Conservation (phyloP, 2,888 invertebrate genomes). For the Coremacera marginata region DNA sequence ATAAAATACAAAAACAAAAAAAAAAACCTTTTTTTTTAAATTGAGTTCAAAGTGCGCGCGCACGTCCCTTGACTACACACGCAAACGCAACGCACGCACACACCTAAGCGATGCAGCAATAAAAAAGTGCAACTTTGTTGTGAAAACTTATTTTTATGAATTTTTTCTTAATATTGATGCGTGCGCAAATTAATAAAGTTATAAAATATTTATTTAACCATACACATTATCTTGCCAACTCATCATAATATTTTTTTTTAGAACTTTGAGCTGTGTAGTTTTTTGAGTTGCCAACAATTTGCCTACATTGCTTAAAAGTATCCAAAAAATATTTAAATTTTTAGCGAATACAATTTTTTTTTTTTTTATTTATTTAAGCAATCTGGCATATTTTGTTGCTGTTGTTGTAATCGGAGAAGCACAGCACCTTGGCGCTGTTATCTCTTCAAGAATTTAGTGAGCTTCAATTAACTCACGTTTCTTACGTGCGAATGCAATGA, state of each 20-base stretch:
- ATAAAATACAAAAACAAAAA: neutral
- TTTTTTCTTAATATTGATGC: neutral
- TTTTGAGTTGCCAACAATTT: neutral
- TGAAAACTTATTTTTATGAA: neutral
- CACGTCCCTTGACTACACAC: neutral
- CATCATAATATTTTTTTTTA: neutral
- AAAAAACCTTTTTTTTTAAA: neutral
- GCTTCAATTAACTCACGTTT: neutral
- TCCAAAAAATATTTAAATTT: too few relatives aligned
- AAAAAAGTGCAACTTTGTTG: neutral
- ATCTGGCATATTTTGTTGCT: neutral
- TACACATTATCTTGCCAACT: neutral
- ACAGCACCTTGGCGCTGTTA: neutral
- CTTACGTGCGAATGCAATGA: neutral
- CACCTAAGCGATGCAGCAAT: neutral
- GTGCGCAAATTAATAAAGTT: neutral
- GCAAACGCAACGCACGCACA: neutral
- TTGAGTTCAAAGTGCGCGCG: constrained; percentile 24
- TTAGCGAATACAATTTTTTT: too few relatives aligned
- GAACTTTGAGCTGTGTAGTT: neutral
- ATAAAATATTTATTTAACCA: neutral
- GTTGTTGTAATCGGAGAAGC: neutral
- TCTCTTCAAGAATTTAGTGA: neutral
- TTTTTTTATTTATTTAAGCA: too few relatives aligned
- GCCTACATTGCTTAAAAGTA: neutral